Base-by-base conservation (phyloP, 2,797 vertebrate species). In the Babyrousa celebensis region DNA sequence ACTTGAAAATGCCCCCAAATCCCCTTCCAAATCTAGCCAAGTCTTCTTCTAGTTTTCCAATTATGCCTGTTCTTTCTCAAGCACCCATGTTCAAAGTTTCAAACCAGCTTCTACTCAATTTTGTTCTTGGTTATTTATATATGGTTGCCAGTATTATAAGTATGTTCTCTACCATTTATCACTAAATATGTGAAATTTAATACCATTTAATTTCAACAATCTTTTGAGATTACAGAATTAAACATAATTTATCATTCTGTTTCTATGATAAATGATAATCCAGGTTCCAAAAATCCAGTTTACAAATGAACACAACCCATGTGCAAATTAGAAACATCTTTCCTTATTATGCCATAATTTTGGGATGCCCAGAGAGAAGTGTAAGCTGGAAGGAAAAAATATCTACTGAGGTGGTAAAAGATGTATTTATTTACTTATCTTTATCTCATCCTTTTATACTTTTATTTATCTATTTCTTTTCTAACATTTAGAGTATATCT, bases 231-330 rank as follows among this genome's bases (percentile, higher is more conserved):
- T 85, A 93, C 12, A 10, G 14, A 84, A 62, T 16, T 91, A 95
- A 89, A 91, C 75, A 86, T 75, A 95, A 95, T 40, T 79, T 77
- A 87, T 25, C 62, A 75, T 70, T 77, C 75, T 83, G 27, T 92
- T 96, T 96, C 78, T 89, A 68, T 9, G 14, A 87, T n/a, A 94
- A 94, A 94, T 58, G 60, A 63, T 62, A 91, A 88, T 63, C 29
- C 16, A 80, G 52, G 3, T 52, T 84, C 43, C n/a, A 95, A 91
- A 93, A 71, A 18, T 62, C 20, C 29, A 88, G 58, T 1, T 88
- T 65, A 92, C 12, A 94, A 65, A 65, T 79, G 78, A 96, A 71
- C 2, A 85, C 43, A 83, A 63, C 9, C 54, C 27, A n/a, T 27
- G 6, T 75, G n/a, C 67, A 94, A 82, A 68, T 27, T 9, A 25